These are phyloP conservation scores for Rhabdornis inornatus DNA, from an alignment of 2,113 vertebrate species.

Conservation along the genomic window DNA sequence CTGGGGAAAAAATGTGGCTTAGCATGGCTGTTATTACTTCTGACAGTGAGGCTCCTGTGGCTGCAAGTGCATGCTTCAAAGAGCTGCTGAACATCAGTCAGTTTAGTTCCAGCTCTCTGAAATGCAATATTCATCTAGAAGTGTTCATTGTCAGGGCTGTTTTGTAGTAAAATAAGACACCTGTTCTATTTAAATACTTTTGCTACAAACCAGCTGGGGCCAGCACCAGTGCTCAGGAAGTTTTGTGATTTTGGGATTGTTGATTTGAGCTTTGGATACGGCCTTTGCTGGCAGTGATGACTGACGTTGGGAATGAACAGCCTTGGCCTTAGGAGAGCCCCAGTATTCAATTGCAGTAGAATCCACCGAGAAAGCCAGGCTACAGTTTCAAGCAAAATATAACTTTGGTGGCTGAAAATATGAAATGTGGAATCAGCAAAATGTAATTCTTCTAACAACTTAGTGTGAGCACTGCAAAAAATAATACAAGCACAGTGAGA, in stretches of 20 bases:
- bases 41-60: not conserved
- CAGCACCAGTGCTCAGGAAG: rapidly evolving
- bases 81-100: not conserved
- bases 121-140: not conserved
- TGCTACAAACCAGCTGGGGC: not conserved
- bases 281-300: not conserved
- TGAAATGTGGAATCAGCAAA: not conserved
- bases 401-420: not conserved
- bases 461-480: no score
- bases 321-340: not conserved
- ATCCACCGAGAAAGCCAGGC: not conserved
- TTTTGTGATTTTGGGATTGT: rapidly evolving
- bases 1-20: not conserved
- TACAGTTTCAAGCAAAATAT: not conserved
- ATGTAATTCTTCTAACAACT: not conserved
- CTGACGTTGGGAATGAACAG: not conserved
- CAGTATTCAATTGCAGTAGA: not conserved
- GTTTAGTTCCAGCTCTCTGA: not conserved
- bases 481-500: not conserved
- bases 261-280: not conserved
- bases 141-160: not conserved
- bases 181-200: not conserved
- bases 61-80: not conserved
- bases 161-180: not conserved
- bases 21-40: not conserved